Base-by-base conservation (phyloP, 2,888 invertebrate species). In the Torymus auratus region DNA sequence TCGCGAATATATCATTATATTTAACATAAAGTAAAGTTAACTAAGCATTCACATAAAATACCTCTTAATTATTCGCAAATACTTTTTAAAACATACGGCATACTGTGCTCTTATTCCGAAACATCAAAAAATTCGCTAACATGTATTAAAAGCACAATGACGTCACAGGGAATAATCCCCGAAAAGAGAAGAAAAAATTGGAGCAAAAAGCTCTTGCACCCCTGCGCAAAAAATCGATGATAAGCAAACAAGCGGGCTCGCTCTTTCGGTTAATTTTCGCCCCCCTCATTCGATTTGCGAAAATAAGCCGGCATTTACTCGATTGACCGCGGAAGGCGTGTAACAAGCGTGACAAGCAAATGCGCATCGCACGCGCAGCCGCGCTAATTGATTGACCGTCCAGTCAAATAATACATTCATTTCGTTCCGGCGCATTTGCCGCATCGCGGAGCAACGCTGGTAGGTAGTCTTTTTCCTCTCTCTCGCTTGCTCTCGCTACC, bases 321-420 rank as follows among this genome's bases (percentile, higher is more conserved):
- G 81, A 81, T 81, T 75, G 82, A 65, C 68, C 71, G 72, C 71
- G 58, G 70, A 56, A 13, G 62, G 67, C 17, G 73, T 52, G 77
- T 87, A 88, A 88, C 87, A 84, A 86, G 87, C 88, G 85, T 86
- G 85, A 85, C 88, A 87, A 89, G 88, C 85, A 87, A 88, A 88
- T 87, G 87, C 86, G 81, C 88, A 86, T 86, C 86, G 74, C 83
- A 80, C 84, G 85, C 84, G 65, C 75, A 84, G 86, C 86, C 83
- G 75, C 84, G 84, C 86, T 88, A 89, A 89, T 89, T 89, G 88
- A 87, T 89, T 87, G 86, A 88, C 88, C 86, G 85, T 85, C 84
- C 83, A 84, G 84, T 83, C 86, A 86, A 87, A 88, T 86, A 85
- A 85, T 85, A 84, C 84, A 81, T 85, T 82, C 84, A 80, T 84